Evolutionary conservation across 2,113 vertebrate species (phyloP), one percentile per base, ranked within the genome.

Genomic region (Cyphomyrus discorhynchus): DNA sequence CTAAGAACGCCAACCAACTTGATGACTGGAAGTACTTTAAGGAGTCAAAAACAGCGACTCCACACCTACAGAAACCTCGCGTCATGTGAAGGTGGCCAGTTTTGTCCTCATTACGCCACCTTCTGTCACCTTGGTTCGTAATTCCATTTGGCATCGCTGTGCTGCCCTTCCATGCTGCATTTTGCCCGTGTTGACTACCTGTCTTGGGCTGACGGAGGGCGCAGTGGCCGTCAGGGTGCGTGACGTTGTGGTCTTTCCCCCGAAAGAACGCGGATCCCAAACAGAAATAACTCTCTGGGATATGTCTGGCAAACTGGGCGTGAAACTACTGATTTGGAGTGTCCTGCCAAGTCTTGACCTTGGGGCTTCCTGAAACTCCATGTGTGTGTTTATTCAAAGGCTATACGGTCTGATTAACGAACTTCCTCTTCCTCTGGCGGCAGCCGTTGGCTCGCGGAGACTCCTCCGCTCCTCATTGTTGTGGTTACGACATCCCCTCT

Each of bases 231-330:
- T 5, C n/a, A 5, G 62, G 62, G 58, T 9, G 58, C 2, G 24
- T 9, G 0, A 2, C 31, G 17, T 87, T 19, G 17, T 7, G 74
- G 58, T 74, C 83, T 46, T 88, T 21, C 87, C 86, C 53, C 53
- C 39, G 56, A 21, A 74, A 8, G 50, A 58, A 47, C 52, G 19
- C 15, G 53, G 74, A 62, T 85, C 87, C 27, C 91, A 49, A 83
- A 90, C 46, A 56, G 90, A 92, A 90, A 91, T 91, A 91, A 89
- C 88, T 56, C 87, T 88, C 87, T 88, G 35, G 39, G 46, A 11
- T 66, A 27, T 66, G 89, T 87, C 84, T 86, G 77, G 80, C 77
- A 74, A 47, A 85, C 90, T 88, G 27, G 49, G 88, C 83, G 74
- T 80, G 85, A 91, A 86, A 91, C 77, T 88, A 80, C 58, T 24